Evolutionary conservation across 2,888 invertebrate genomes (phyloP), one percentile per base, ranked within the genome.

Genomic region (Drosophila demipolita): DNA sequence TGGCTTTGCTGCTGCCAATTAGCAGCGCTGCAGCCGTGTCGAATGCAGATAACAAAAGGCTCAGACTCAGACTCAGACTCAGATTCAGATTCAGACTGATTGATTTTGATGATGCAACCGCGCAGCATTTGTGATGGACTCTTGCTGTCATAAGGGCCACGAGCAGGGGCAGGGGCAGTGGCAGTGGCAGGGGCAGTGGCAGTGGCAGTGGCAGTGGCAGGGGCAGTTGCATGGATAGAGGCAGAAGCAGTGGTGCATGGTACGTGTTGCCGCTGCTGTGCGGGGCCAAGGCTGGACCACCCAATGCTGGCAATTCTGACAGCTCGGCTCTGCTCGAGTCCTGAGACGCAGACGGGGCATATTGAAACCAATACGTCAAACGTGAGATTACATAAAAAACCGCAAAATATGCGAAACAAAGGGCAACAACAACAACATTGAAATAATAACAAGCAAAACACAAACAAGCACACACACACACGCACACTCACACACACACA

Each of bases 331-430:
- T 3, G 45, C 45, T 49, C 64, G 54, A 35, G 45, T 48, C 38
- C 55, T 32, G 63, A 58, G 69, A 26, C 33, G 32, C 52, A 68
- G 57, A 53, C 36, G 62, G 54, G 66, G 66, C 59, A 50, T 53
- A 83, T 81, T 90, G 86, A 87, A 87, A 87, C 89, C 86, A 87
- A 87, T 87, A 90, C 90, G 86, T 87, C 90, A 90, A 79, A 87
- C 86, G 86, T 87, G 86, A 89, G 90, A 89, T 87, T 87, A 89
- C 90, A 87, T 89, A 90, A 87, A 86, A 81, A 86, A 90, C 86
- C 86, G 89, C 86, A 86, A 86, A 89, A 86, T 83, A 81, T 70
- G 59, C 82, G 72, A 87, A 86, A 89, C 90, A 90, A 90, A 78
- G 67, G 78, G 17, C 61, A 69, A 12, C 66, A 71, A 61, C 40